Conservation (phyloP, 2,888 invertebrate species). For the Lasioglossum leucozonium region DNA sequence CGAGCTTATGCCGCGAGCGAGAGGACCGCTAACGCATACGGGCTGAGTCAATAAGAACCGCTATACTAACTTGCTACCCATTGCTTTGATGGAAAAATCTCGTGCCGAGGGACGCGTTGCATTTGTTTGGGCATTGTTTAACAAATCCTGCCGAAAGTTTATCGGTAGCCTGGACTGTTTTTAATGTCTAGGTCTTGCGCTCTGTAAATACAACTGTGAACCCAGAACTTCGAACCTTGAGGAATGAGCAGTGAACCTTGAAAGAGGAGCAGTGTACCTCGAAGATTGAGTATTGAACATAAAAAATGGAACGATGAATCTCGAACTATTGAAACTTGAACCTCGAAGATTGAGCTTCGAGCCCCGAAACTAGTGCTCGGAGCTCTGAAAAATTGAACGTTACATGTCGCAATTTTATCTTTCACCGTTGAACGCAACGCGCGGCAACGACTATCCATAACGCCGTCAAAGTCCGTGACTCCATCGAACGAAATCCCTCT, state of each 20-base stretch:
- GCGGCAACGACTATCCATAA: no score
- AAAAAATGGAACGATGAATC: no score
- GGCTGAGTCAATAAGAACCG: slow-evolving; percentile 1
- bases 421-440: background rate
- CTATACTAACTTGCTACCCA: background rate
- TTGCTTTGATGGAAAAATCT: background rate
- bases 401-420: background rate
- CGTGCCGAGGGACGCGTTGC: background rate
- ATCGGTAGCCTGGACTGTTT: background rate
- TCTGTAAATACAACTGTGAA: no score
- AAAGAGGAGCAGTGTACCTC: no score
- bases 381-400: background rate
- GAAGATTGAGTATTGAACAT: no score
- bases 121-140: background rate
- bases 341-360: background rate
- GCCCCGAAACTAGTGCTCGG: background rate
- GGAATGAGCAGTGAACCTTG: no score
- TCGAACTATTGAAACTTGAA: no score
- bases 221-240: no score
- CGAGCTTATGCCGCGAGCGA: background rate
- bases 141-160: background rate
- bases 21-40: background rate
- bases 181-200: no score
- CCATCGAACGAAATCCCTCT: background rate
- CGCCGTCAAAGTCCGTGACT: background rate